Percentiles rank a stretch among this genome's conserved stretches.
phyloP scores from a whole-genome alignment of 2,113 vertebrate genomes.

The Chloroceryle aenea region DNA sequence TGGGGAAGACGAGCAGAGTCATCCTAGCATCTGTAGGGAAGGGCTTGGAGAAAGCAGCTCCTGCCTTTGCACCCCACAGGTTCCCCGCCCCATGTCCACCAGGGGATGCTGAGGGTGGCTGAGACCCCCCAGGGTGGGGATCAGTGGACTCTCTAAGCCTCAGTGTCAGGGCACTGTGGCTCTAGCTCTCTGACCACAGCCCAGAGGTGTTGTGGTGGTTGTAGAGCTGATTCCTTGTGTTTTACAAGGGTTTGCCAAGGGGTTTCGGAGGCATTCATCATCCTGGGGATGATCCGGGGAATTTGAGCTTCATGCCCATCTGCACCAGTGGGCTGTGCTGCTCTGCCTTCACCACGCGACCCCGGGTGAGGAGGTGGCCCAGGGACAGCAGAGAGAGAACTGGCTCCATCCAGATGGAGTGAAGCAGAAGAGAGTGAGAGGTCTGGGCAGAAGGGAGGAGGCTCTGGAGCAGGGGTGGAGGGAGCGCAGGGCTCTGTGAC shows the following conservation, averaged over 20 bases:
- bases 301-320: background rate
- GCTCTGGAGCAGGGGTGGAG: background rate
- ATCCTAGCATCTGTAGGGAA: background rate
- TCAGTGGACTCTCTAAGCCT: background rate
- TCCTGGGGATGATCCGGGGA: too few species aligned
- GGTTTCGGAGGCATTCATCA: background rate
- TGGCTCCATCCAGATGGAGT: background rate
- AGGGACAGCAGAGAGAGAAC: background rate
- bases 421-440: background rate
- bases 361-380: rapidly evolving
- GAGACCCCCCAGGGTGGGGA: background rate
- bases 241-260: background rate
- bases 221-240: background rate
- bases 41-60: background rate
- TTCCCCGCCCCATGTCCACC: background rate
- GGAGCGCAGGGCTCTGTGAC: background rate
- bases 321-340: background rate
- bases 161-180: background rate
- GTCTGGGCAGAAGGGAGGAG: background rate
- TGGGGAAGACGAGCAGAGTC: background rate
- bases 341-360: rapidly evolving
- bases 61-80: rapidly evolving
- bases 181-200: background rate
- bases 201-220: background rate
- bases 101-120: background rate